Base-by-base conservation (phyloP, 1,140 invertebrate species). In the Nasonia giraulti region DNA sequence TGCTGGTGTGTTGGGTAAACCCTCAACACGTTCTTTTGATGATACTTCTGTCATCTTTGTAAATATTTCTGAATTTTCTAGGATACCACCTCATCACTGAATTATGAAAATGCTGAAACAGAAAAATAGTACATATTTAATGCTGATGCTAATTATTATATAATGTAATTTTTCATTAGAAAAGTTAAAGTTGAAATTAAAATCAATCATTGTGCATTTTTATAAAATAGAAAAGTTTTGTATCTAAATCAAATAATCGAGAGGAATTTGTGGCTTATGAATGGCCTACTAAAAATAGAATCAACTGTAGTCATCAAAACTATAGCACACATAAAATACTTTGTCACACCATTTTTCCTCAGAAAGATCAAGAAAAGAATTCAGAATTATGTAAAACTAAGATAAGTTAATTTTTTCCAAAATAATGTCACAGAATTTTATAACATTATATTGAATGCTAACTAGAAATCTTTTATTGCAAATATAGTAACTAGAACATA, bases 11-110 rank as follows among this genome's bases (percentile, higher is more conserved):
- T 90, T 89, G 87, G 87, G 87, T 86, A 90, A 87, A 79, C 87
- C 88, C 89, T 93, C 91, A 93, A 90, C 91, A 92, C 90, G 89
- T 90, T 92, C 89, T 87, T 90, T 91, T 84, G 89, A 87, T 86
- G 90, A 87, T 87, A 91, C 87, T 90, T 92, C 90, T 90, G 90
- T 90, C 92, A 91, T 93, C 87, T 85, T 91, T 90, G 85, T 87
- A 89, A 88, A 88, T 89, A 87, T 87, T 89, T 85, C 84, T 82
- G 89, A 89, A 87, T 84, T 88, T 86, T 87, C 82, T 88, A 88
- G 88, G 86, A 89, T 88, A 86, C 89, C 88, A 89, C 87, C 83
- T 89, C 90, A 90, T 91, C 87, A 90, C 88, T 89, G 84, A 87
- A 85, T 87, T 87, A 80, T 80, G 31, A 80, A 80, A 80, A 31